phyloP scores from a whole-genome alignment of 2,113 vertebrate species.

The Alosa alosa region DNA sequence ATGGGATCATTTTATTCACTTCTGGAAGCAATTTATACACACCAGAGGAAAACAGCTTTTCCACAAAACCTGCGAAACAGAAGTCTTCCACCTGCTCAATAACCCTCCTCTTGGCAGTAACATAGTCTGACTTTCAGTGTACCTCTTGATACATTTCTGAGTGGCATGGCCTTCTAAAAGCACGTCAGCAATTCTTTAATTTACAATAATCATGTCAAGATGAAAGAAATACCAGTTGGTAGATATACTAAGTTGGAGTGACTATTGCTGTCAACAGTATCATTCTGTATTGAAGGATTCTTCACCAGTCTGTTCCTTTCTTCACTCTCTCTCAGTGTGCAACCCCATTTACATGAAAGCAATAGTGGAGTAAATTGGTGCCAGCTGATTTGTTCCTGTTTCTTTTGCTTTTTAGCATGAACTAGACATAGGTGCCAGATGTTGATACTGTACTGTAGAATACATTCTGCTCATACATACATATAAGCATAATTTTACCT shows the following conservation, averaged over 20 bases:
- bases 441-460: background rate
- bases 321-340: background rate
- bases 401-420: background rate
- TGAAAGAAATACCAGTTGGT: conserved; percentile 45
- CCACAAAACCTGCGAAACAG: conserved; percentile 57
- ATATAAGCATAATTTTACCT: background rate
- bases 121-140: background rate
- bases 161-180: conserved; percentile 59
- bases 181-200: conserved; percentile 60
- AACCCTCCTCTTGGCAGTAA: conserved; percentile 42
- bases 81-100: conserved; percentile 70
- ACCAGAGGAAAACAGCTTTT: conserved; percentile 52
- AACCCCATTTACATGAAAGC: conserved; percentile 3
- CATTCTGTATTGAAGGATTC: background rate
- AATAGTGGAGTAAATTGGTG: background rate
- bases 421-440: background rate
- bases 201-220: conserved; percentile 52
- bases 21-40: conserved; percentile 76
- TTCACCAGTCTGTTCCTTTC: background rate
- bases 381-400: background rate
- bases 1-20: conserved; percentile 76
- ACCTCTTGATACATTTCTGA: conserved; percentile 39
- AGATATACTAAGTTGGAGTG: conserved; percentile 66
- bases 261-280: conserved; percentile 66
- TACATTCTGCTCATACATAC: background rate